phyloP scores from a whole-genome alignment of 2,113 vertebrate genomes.

The Epinephelus lanceolatus region DNA sequence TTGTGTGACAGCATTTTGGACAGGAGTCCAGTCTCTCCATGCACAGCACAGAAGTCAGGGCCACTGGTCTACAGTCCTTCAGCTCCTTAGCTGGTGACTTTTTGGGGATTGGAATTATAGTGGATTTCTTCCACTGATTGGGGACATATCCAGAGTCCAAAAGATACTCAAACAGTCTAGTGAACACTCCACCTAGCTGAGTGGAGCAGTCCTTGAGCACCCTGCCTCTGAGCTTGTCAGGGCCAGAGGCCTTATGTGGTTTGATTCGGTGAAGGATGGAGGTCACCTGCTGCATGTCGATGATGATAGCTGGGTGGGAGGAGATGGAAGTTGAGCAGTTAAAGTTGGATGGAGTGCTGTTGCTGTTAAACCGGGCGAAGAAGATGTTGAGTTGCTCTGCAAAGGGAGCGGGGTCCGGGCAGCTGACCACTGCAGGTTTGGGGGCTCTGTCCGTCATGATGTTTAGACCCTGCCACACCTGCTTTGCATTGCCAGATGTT shows the following conservation, averaged over 20 bases:
- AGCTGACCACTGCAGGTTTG: not conserved
- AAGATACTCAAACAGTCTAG: not conserved
- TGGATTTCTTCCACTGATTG: not conserved
- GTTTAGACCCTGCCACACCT: constrained; percentile 13
- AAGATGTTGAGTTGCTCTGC: constrained; percentile 3
- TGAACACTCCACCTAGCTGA: not conserved
- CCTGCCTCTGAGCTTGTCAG: not conserved
- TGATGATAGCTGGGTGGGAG: too few relatives aligned
- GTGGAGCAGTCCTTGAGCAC: not conserved
- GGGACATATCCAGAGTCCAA: not conserved
- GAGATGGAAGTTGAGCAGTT: too few relatives aligned
- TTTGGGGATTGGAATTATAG: not conserved
- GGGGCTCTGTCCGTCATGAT: constrained; percentile 14
- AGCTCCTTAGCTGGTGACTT: not conserved
- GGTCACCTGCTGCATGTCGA: too few relatives aligned
- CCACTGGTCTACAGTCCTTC: not conserved
- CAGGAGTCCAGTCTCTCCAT: too few relatives aligned
- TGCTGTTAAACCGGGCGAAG: too few relatives aligned
- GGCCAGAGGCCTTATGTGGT: not conserved
- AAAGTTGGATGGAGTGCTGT: not conserved
- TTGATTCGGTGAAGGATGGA: too few relatives aligned
- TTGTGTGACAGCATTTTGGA: too few relatives aligned
- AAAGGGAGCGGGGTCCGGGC: not conserved
- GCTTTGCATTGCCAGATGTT: too few relatives aligned
- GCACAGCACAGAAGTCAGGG: too few relatives aligned